Base-by-base conservation (phyloP, 2,113 vertebrate genomes). In the Phrynosoma platyrhinos region DNA sequence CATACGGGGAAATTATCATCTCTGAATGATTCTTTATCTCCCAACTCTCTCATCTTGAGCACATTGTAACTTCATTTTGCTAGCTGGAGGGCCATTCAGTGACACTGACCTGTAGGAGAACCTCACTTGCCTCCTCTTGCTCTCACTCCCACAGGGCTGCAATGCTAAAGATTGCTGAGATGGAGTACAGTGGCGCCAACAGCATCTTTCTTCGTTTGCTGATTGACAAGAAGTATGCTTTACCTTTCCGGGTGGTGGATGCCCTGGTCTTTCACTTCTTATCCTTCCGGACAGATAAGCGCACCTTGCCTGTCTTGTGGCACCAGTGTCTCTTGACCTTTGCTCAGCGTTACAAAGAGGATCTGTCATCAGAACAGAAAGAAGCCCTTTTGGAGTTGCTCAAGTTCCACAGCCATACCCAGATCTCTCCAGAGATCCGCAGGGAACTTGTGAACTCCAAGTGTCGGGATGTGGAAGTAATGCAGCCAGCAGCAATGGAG, bases 191-290 rank as follows among this genome's bases (percentile, higher is more conserved):
- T 0, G 98, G 99, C 0, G 98, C 99, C 94, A 99, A 98, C 96
- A 99, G 99, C 95, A 98, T 99, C 95, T 99, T 99, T 96, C 97
- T 99, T 68, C 98, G 99, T 0, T 97, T 99, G 77, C 92, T 99
- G 91, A 97, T 99, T 1, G 99, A 99, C 94, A 99, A 99, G 96
- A 99, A 98, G 16, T 99, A 99, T 0, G 99, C 99, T 0, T 97
- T 99, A 96, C 99, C 99, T 75, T 99, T 99, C 98, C 98, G 99
- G 0, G 99, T 99, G 83, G 96, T 99, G 4, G 99, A 99, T 2
- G 98, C 98, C n/a, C 96, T 99, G 62, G 97, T 98, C 83, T 98
- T 98, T 82, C 99, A 99, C 95, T 99, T 99, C 96, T 96, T 99
- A 95, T 96, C 97, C 2, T 99, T 99, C 96, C 98, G 97, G 84